Conservation (phyloP, 2,797 vertebrate species). For the Channa striata region DNA sequence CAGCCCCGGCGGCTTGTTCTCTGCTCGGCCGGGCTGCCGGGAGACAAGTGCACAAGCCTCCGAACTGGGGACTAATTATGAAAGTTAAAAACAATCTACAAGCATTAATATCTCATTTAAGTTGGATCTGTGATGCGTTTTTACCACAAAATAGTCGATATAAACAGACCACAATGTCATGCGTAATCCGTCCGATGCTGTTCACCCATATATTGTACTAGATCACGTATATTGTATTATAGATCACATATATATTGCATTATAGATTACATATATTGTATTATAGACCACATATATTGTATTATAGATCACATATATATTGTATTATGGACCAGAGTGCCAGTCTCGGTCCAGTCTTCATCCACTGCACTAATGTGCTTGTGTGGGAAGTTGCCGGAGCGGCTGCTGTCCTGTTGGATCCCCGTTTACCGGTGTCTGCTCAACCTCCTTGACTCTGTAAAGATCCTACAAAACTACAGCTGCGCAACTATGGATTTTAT, state of each 20-base stretch:
- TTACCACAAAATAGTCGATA: neutral
- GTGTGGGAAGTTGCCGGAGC: constrained; percentile 51
- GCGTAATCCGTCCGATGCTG: constrained; percentile 61
- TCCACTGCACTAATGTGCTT: constrained; percentile 24
- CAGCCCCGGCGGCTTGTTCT: constrained; percentile 55
- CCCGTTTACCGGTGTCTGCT: neutral
- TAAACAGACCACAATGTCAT: constrained; percentile 38
- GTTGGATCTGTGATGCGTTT: neutral
- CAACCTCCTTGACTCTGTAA: neutral
- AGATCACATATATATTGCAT: too few species aligned
- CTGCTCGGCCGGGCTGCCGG: constrained; percentile 43
- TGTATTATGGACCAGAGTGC: too few species aligned
- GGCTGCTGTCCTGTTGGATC: constrained; percentile 10
- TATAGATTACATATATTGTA: too few species aligned
- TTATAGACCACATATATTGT: too few species aligned
- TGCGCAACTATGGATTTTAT: neutral
- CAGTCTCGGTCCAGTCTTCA: too few species aligned
- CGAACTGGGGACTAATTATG: too few species aligned
- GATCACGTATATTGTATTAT: too few species aligned
- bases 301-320: constrained; percentile 15
- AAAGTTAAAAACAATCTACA: neutral
- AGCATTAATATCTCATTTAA: neutral
- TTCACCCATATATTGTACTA: constrained; percentile 45
- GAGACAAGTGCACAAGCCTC: constrained; percentile 78
- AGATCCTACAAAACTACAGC: constrained; percentile 8